Evolutionary conservation across 2,113 vertebrate genomes (phyloP).

Genomic region (Triplophysa siluroides): DNA sequence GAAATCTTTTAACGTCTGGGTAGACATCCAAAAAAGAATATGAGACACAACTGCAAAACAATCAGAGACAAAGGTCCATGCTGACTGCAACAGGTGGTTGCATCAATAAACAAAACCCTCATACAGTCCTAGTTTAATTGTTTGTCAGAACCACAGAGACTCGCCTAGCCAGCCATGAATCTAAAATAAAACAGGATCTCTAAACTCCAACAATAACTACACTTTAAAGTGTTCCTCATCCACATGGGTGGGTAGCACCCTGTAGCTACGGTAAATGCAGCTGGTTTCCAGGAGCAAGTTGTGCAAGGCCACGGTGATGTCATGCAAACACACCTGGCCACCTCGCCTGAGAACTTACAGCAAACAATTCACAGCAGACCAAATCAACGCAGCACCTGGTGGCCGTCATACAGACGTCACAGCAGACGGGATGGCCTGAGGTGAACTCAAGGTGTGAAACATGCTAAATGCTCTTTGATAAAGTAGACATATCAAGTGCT

Average conservation of each 20-base stretch:
- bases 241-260: neutral
- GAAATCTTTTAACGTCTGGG: neutral
- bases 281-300: neutral
- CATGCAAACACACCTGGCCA: conserved; percentile 18
- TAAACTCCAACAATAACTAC: neutral
- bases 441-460: neutral
- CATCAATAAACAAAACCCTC: conserved; percentile 1
- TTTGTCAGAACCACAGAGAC: neutral
- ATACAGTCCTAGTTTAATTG: neutral
- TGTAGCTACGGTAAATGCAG: conserved; percentile 16
- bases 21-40: neutral
- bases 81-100: neutral
- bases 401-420: neutral
- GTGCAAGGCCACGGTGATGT: neutral
- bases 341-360: conserved; percentile 11
- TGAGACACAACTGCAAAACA: neutral
- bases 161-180: neutral
- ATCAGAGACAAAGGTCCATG: neutral
- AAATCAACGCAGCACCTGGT: conserved; percentile 14
- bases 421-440: neutral
- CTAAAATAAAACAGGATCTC: no score
- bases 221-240: conserved; percentile 9
- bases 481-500: neutral
- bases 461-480: neutral
- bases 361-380: conserved; percentile 22